Base-by-base conservation (phyloP, 2,113 vertebrate genomes). In the Rutilus rutilus region DNA sequence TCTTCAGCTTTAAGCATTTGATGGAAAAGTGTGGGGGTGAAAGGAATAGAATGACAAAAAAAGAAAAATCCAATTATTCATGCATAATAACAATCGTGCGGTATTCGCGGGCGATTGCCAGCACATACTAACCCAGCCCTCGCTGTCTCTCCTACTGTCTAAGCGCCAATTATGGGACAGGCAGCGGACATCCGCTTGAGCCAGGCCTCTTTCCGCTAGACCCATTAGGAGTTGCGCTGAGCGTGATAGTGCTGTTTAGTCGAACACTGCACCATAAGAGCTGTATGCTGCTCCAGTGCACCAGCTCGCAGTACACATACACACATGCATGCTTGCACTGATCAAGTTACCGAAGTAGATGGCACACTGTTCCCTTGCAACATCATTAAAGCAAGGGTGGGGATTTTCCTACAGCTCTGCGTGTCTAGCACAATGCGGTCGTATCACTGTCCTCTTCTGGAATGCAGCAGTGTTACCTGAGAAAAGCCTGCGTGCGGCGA, bases 1-100 rank as follows among this genome's bases (percentile, higher is more conserved):
- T 23, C 81, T 47, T 67, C 71, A 83, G 60, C 82, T 82, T 84
- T 54, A 78, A 78, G 69, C 27, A 76, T 14, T 67, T 85, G 54
- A 87, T 71, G 76, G 67, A 86, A 54, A 80, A 59, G 84, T 54
- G 77, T 73, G 39, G 65, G 84, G 73, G 82, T 30, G 74, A 62
- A 75, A 45, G 45, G 81, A 73, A 71, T 23, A 47, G 60, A 62
- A 54, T 77, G 75, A 77, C 75, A 59, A 71, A 78, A 71, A 65
- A 88, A 77, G 47, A 65, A 82, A 82, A 69, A 83, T 73, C 81
- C 64, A 87, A 87, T 90, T 87, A 88, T 88, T 90, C 73, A 82
- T 86, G 81, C 81, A 93, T 87, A 89, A 84, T 82, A 90, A 91
- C 92, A 92, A 91, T 94, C 91, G 93, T 93, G 89, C 92, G 6